These are phyloP conservation scores for Megaceryle torquata DNA, from an alignment of 2,113 vertebrate species.

Conservation along the genomic window DNA sequence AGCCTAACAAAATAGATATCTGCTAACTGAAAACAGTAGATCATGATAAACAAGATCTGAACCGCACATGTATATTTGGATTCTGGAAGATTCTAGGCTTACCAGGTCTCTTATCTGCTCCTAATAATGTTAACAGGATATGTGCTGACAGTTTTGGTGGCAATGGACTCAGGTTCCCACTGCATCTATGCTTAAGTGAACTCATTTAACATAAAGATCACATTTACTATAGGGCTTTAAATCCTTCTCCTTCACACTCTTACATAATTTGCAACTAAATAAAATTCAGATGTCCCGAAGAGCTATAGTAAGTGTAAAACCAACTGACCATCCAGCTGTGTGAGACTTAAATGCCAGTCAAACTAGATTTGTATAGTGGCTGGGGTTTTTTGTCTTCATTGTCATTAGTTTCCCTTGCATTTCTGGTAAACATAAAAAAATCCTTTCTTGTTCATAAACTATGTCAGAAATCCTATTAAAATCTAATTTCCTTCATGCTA, in stretches of 20 bases:
- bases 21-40: neutral
- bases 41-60: neutral
- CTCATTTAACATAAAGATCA: neutral
- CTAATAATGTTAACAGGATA: neutral
- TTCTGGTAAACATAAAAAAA: conserved; percentile 14
- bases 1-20: neutral
- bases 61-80: neutral
- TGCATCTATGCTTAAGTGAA: neutral
- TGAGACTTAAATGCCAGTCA: neutral
- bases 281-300: neutral
- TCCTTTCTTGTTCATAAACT: neutral
- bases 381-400: neutral
- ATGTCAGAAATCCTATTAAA: conserved; percentile 27
- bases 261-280: neutral
- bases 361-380: neutral
- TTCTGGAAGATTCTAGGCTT: neutral
- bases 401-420: neutral
- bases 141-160: neutral
- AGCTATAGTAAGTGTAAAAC: neutral
- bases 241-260: neutral
- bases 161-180: neutral
- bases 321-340: neutral
- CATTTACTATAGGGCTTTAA: neutral
- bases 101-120: neutral
- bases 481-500: conserved; percentile 18